A percentile compares a stretch with the other conserved stretches of the same genome.
Conservation (phyloP, 2,888 invertebrate genomes). For the Pelosia muscerda region DNA sequence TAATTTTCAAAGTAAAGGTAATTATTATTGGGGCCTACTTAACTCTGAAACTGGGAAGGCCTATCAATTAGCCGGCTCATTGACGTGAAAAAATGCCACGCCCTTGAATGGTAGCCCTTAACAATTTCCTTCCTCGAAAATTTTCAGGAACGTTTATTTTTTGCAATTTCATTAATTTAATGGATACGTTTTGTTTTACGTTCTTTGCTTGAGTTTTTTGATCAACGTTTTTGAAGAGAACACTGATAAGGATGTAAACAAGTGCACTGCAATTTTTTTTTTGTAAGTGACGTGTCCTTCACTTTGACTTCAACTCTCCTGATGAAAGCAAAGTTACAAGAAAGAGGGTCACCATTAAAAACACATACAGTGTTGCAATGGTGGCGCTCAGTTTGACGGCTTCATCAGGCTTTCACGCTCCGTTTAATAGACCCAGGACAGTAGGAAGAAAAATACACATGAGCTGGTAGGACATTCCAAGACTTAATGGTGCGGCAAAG, state of each 20-base stretch:
- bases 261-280: not conserved
- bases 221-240: not conserved
- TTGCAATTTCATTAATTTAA: conserved; percentile 42
- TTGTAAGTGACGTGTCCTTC: too few relatives aligned
- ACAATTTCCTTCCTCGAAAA: conserved; percentile 48
- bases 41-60: conserved; percentile 48
- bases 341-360: too few relatives aligned
- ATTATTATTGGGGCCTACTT: conserved; percentile 26
- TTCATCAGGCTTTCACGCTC: too few relatives aligned
- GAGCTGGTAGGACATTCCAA: too few relatives aligned
- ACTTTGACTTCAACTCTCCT: too few relatives aligned
- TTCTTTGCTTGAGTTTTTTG: conserved; percentile 1
- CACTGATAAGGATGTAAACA: not conserved
- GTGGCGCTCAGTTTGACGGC: too few relatives aligned
- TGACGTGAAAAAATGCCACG: conserved; percentile 57
- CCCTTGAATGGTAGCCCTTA: conserved; percentile 38
- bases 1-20: conserved; percentile 11
- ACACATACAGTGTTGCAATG: too few relatives aligned
- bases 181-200: conserved; percentile 32
- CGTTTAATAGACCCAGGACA: too few relatives aligned
- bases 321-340: too few relatives aligned
- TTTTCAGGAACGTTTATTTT: conserved; percentile 40
- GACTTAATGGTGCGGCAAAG: too few relatives aligned
- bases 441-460: too few relatives aligned
- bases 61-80: conserved; percentile 65